phyloP scores from a whole-genome alignment of 2,113 vertebrate species.

The Amazona guildingii region DNA sequence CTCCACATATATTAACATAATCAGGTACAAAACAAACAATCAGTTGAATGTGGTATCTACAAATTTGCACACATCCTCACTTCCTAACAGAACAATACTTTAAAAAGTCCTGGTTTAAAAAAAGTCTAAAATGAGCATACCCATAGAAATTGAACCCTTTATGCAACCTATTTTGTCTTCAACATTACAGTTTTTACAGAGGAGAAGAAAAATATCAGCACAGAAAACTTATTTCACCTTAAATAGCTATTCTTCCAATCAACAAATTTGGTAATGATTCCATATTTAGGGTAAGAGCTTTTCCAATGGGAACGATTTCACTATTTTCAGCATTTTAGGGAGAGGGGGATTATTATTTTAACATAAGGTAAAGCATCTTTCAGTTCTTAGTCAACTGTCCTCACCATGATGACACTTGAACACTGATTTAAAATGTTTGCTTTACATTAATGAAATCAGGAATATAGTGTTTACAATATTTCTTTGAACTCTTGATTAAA shows the following conservation, averaged over 20 bases:
- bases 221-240: not conserved
- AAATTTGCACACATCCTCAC: not conserved
- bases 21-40: not conserved
- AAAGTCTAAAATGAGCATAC: not conserved
- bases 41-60: not conserved
- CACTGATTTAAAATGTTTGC: conserved; percentile 23
- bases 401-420: conserved; percentile 13
- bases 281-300: not conserved
- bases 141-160: not conserved
- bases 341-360: not conserved
- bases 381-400: not conserved
- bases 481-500: conserved; percentile 67
- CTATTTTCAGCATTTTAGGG: not conserved
- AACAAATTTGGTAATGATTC: not conserved
- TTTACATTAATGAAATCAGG: conserved; percentile 58
- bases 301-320: not conserved
- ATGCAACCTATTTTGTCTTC: not conserved
- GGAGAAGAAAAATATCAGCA: not conserved
- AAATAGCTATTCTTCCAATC: not conserved
- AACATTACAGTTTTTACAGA: not conserved
- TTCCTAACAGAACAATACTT: not conserved
- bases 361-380: not conserved
- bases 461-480: conserved; percentile 47
- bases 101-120: not conserved
- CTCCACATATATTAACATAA: not conserved